Evolutionary conservation across 1,140 invertebrate genomes (phyloP).

Genomic region (Paraescarpia echinospica): DNA sequence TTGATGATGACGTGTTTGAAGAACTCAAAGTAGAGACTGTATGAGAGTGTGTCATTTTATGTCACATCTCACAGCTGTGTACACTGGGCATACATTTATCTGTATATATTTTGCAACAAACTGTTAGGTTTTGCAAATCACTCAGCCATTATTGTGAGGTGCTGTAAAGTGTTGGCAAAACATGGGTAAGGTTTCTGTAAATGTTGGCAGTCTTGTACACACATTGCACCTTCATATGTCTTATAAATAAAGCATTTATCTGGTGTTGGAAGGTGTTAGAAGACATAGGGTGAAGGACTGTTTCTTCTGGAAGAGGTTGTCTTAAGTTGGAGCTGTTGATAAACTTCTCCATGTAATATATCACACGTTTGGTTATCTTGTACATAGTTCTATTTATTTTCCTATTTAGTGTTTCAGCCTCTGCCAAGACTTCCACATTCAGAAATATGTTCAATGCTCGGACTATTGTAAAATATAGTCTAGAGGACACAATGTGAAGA

Average conservation of each 20-base stretch:
- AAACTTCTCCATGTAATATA: neutral
- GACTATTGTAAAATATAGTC: neutral
- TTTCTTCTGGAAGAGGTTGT: neutral
- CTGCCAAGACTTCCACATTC: neutral
- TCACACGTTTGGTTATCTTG: neutral
- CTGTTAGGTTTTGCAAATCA: neutral
- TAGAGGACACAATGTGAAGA: neutral
- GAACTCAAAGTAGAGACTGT: neutral
- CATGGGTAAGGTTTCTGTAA: neutral
- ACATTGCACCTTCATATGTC: neutral
- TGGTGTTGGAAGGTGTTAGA: neutral
- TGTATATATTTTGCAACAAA: neutral
- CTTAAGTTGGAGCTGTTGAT: neutral
- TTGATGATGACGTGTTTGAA: slow-evolving; percentile 11
- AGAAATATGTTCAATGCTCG: neutral
- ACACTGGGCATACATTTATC: neutral
- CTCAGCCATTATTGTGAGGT: neutral
- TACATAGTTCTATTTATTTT: neutral
- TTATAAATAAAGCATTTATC: neutral
- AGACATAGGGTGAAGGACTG: neutral
- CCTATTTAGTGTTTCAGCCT: neutral
- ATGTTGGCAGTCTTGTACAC: neutral
- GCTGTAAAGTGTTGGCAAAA: neutral
- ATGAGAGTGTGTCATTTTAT: neutral
- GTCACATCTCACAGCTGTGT: neutral